These are phyloP conservation scores for Patagioenas fasciata DNA, from an alignment of 2,113 vertebrate species.

Conservation along the genomic window DNA sequence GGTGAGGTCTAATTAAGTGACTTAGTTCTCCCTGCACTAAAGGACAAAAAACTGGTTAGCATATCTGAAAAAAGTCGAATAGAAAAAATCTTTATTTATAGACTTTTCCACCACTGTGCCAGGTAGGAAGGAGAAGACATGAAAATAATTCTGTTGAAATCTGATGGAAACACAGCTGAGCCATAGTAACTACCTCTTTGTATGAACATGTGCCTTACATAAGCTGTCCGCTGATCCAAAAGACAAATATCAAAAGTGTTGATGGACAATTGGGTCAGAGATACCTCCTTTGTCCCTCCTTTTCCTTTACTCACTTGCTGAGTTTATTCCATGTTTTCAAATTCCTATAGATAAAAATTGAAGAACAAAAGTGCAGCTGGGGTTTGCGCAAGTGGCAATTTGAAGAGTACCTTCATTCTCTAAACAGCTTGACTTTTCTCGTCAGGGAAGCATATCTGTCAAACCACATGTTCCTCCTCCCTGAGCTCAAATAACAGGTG, in stretches of 20 bases:
- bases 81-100: neutral
- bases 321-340: slow-evolving; percentile 45
- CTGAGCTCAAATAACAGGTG: neutral
- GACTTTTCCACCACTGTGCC: neutral
- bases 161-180: neutral
- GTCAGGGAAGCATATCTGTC: neutral
- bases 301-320: slow-evolving; percentile 6
- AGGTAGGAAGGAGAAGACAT: neutral
- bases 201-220: neutral
- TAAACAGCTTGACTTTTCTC: slow-evolving; percentile 35
- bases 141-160: neutral
- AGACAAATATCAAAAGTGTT: neutral
- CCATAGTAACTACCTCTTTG: neutral
- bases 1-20: neutral
- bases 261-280: neutral
- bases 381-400: slow-evolving; percentile 18
- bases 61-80: neutral
- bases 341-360: slow-evolving; percentile 23
- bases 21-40: neutral
- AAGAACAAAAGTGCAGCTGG: slow-evolving; percentile 22
- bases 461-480: neutral
- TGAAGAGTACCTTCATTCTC: slow-evolving; percentile 28
- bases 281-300: neutral
- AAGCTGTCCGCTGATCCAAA: neutral
- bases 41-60: neutral